Evolutionary conservation across 2,797 vertebrate genomes (phyloP).

Genomic region (Basileuterus tristriatus): DNA sequence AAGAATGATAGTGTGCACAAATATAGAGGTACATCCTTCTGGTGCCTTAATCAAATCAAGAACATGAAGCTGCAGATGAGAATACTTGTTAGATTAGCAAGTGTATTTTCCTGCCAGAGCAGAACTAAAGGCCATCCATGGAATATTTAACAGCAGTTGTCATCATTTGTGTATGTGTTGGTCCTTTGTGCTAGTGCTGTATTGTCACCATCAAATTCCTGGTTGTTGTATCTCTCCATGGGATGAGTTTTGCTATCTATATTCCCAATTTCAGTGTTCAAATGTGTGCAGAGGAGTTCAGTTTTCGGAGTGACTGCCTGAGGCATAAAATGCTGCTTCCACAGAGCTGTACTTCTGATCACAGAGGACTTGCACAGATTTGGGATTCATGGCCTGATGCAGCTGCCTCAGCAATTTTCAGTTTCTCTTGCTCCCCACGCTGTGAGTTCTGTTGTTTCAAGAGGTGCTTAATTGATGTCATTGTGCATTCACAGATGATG

Average conservation of each 20-base stretch:
- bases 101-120: neutral
- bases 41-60: neutral
- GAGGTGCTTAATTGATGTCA: neutral
- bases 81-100: neutral
- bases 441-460: neutral
- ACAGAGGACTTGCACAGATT: neutral
- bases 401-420: conserved; percentile 38
- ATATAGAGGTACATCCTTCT: neutral
- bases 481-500: conserved; percentile 24
- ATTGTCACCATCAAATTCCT: neutral
- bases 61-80: neutral
- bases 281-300: neutral
- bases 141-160: neutral
- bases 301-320: neutral
- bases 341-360: neutral
- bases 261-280: neutral
- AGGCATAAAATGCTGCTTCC: neutral
- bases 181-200: neutral
- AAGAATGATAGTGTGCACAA: neutral
- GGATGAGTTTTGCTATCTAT: neutral
- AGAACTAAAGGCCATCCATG: neutral
- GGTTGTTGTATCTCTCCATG: neutral
- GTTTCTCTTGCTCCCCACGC: neutral
- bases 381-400: conserved; percentile 16
- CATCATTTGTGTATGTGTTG: neutral